A percentile compares a stretch with the other conserved stretches of the same genome.
These are phyloP conservation scores for Agrochola litura DNA, from an alignment of 2,888 invertebrate species.

Conservation along the genomic window DNA sequence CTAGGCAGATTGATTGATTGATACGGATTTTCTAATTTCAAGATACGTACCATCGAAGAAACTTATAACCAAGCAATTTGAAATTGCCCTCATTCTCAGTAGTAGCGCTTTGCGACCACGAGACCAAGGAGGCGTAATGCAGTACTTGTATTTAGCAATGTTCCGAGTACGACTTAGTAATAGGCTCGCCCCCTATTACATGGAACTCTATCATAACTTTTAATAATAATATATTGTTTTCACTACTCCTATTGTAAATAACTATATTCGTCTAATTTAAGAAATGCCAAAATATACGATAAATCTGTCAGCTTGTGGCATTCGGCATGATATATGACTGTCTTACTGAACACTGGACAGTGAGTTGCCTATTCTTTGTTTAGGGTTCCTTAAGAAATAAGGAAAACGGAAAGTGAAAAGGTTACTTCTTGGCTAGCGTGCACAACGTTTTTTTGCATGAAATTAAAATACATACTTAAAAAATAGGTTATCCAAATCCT, in stretches of 20 bases:
- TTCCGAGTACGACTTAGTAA: no score
- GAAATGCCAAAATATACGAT: slow-evolving; percentile 43
- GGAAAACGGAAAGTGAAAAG: not conserved
- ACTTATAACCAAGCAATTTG: no score
- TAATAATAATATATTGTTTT: not conserved
- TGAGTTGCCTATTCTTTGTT: not conserved
- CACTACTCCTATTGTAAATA: not conserved
- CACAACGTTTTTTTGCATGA: not conserved
- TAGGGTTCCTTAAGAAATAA: slow-evolving; percentile 1
- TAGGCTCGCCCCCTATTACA: not conserved
- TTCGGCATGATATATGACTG: slow-evolving; percentile 39
- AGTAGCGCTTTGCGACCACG: not conserved
- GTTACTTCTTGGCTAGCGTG: not conserved
- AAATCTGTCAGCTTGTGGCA: slow-evolving; percentile 47
- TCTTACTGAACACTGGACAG: slow-evolving; percentile 25
- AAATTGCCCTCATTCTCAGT: no score
- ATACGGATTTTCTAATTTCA: no score
- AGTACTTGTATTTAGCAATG: not conserved
- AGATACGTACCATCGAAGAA: no score
- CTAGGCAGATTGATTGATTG: no score
- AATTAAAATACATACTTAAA: not conserved
- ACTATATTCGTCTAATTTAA: slow-evolving; percentile 33
- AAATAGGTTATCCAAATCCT: not conserved
- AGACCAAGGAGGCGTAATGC: not conserved
- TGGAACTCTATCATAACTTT: not conserved